Conservation (phyloP, 2,113 vertebrate genomes). For the Lophotis ruficrista region DNA sequence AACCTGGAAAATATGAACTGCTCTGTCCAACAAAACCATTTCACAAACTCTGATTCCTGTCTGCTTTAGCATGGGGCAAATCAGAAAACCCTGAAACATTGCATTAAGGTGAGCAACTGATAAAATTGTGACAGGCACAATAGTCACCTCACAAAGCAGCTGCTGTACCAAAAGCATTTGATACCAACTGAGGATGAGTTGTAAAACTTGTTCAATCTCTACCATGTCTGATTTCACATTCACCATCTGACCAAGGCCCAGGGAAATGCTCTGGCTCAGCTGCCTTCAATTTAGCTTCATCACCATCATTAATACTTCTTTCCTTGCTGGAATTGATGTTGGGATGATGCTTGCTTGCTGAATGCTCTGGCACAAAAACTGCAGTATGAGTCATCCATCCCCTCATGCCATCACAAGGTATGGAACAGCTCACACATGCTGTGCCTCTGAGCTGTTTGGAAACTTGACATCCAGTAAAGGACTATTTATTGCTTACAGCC, state of each 20-base stretch:
- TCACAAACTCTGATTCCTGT: background rate
- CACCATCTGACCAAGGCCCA: background rate
- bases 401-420: background rate
- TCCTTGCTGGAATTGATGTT: background rate
- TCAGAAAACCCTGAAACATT: background rate
- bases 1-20: background rate
- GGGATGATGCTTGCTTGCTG: background rate
- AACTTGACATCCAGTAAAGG: background rate
- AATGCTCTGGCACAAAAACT: background rate
- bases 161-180: background rate
- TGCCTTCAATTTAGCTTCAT: background rate
- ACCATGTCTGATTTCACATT: background rate
- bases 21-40: background rate
- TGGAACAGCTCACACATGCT: background rate
- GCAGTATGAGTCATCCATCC: background rate
- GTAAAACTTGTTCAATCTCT: background rate
- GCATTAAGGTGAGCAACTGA: background rate
- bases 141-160: background rate
- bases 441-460: background rate
- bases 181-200: background rate
- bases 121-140: background rate
- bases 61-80: fast-evolving
- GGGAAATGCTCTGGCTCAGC: background rate
- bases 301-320: background rate
- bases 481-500: background rate